phyloP scores from a whole-genome alignment of 2,888 invertebrate species.

The Dioctria linearis region DNA sequence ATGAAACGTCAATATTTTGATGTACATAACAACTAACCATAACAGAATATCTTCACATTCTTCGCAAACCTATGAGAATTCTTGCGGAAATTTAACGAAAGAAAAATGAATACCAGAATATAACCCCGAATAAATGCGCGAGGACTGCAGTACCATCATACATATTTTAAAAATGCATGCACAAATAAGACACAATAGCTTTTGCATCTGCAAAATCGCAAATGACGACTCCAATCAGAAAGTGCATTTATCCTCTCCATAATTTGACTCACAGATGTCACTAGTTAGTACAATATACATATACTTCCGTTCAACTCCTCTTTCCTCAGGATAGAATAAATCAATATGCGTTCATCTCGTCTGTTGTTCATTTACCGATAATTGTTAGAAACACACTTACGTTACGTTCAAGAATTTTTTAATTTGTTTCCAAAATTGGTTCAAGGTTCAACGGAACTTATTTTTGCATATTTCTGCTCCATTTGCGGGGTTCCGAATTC shows the following conservation, averaged over 20 bases:
- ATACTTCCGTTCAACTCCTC: too few relatives aligned
- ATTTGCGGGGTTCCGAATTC: neutral
- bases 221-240: neutral
- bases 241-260: neutral
- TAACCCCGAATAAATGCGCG: neutral
- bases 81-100: too few relatives aligned
- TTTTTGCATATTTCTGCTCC: slow-evolving; percentile 12
- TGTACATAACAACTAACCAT: too few relatives aligned
- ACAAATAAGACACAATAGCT: neutral
- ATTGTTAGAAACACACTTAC: slow-evolving; percentile 8
- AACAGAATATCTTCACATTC: too few relatives aligned
- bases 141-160: neutral
- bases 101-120: too few relatives aligned
- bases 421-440: slow-evolving; percentile 67
- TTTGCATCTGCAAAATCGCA: neutral
- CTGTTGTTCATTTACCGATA: neutral
- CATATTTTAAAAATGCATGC: neutral
- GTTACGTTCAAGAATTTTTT: slow-evolving; percentile 67
- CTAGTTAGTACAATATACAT: neutral
- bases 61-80: too few relatives aligned
- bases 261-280: slow-evolving; percentile 35
- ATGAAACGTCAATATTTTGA: too few relatives aligned
- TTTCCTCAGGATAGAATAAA: neutral
- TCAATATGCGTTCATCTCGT: slow-evolving; percentile 32
- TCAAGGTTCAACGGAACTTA: slow-evolving; percentile 64